A percentile compares a stretch with the other conserved stretches of the same genome.
Conservation (phyloP, 2,113 vertebrate genomes). For the Callocephalon fimbriatum region DNA sequence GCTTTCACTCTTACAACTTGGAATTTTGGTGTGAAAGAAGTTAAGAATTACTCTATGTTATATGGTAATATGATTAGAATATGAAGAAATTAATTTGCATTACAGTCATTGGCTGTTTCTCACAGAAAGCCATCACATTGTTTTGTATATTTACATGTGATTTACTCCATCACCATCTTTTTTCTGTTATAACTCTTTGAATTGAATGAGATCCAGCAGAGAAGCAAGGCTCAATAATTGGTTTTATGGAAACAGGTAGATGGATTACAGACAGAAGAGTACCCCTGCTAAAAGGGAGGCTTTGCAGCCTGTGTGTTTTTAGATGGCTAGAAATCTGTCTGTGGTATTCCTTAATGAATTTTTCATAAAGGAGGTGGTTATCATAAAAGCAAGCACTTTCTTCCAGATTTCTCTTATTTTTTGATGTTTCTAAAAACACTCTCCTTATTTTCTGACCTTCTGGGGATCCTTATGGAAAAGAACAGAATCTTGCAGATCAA, state of each 20-base stretch:
- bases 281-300: not conserved
- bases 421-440: not conserved
- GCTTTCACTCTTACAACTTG: not conserved
- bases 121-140: not conserved
- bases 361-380: not conserved
- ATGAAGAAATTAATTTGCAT: not conserved
- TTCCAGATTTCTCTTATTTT: not conserved
- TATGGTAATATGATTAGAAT: not conserved
- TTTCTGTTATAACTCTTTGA: not conserved
- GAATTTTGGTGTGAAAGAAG: not conserved
- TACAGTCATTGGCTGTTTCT: not conserved
- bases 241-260: not conserved
- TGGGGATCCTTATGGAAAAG: not conserved
- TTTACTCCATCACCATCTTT: not conserved
- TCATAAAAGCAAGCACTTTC: not conserved
- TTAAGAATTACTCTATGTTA: not conserved
- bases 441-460: not conserved
- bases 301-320: not conserved
- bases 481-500: not conserved
- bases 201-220: not conserved
- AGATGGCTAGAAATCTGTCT: not conserved
- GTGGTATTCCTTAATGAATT: not conserved
- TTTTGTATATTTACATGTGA: not conserved
- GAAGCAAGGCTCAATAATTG: not conserved
- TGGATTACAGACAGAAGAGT: not conserved